phyloP scores from a whole-genome alignment of 2,797 vertebrate genomes.

The Rhinogobio ventralis region DNA sequence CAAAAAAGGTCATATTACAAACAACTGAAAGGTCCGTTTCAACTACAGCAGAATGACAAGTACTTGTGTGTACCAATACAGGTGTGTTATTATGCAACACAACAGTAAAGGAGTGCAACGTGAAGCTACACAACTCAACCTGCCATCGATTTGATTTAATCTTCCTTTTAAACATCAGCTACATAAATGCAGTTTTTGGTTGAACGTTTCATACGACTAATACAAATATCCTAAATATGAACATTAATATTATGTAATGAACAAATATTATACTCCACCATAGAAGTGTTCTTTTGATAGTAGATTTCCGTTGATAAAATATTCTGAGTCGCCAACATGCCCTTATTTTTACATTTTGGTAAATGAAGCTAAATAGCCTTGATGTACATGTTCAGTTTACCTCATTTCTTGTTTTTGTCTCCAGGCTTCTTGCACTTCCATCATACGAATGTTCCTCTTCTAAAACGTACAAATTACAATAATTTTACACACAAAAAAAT shows the following conservation, averaged over 20 bases:
- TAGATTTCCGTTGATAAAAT: not conserved
- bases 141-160: no score
- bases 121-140: no score
- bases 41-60: not conserved
- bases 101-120: not conserved
- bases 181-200: not conserved
- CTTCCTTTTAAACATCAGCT: no score
- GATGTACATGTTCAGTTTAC: constrained; percentile 19
- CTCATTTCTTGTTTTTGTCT: constrained; percentile 1
- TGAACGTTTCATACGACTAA: not conserved
- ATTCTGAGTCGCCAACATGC: not conserved
- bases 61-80: not conserved
- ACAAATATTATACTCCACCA: not conserved
- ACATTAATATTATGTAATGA: not conserved
- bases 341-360: not conserved
- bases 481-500: not conserved
- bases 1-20: no score
- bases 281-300: not conserved
- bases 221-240: not conserved
- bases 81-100: not conserved
- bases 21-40: not conserved
- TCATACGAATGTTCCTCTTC: constrained; percentile 78
- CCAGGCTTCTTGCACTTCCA: constrained; percentile 30
- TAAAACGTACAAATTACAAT: constrained; percentile 38
- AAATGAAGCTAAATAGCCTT: not conserved